Evolutionary conservation across 2,113 vertebrate species (phyloP).

Genomic region (Machaerirhynchus nigripectus): DNA sequence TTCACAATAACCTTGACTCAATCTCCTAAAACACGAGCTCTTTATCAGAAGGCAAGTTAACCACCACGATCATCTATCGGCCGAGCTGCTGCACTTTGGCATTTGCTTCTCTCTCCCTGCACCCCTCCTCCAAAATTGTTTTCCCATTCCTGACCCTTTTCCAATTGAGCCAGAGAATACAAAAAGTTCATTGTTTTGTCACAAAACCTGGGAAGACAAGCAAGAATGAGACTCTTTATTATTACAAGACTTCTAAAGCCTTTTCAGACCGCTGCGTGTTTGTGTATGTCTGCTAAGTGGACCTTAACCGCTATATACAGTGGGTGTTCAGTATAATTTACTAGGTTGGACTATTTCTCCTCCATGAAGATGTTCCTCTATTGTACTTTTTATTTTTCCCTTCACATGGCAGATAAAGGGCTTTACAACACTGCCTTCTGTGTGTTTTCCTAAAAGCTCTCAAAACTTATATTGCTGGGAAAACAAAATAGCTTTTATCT

Average conservation of each 20-base stretch:
- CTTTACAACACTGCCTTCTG: conserved; percentile 19
- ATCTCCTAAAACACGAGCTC: conserved; percentile 45
- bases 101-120: conserved; percentile 2
- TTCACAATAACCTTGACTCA: conserved; percentile 47
- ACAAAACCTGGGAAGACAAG: conserved; percentile 65
- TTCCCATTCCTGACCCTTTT: conserved; percentile 48
- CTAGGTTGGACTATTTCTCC: conserved; percentile 13
- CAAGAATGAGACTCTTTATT: conserved; percentile 67
- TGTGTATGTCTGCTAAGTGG: conserved; percentile 60
- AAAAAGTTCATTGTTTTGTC: conserved; percentile 67
- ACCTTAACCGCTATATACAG: conserved; percentile 57
- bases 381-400: conserved; percentile 9
- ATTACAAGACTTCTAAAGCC: conserved; percentile 58
- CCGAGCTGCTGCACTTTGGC: conserved; percentile 42
- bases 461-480: not conserved
- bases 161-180: conserved; percentile 44
- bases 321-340: conserved; percentile 34
- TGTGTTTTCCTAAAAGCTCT: conserved; percentile 8
- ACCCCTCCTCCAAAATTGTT: not conserved
- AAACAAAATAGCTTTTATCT: conserved; percentile 44
- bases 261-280: conserved; percentile 41
- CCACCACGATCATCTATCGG: not conserved
- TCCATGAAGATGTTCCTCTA: not conserved
- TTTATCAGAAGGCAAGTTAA: conserved; percentile 38
- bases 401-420: not conserved